Percentiles rank a stretch among this genome's conserved stretches.
These are phyloP conservation scores for Hormaphis cornu DNA, from an alignment of 1,140 invertebrate species.

Conservation along the genomic window DNA sequence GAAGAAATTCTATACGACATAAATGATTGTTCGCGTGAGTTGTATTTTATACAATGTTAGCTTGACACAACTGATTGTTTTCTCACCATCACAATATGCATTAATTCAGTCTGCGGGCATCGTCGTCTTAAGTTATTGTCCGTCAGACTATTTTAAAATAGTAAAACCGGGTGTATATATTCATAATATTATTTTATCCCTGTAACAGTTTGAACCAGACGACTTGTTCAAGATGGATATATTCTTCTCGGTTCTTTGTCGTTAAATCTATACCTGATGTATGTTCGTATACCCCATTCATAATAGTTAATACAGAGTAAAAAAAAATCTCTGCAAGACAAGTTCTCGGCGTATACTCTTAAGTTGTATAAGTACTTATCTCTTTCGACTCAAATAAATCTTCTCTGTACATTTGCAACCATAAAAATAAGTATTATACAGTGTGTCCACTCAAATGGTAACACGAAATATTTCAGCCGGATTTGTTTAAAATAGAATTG, in stretches of 20 bases:
- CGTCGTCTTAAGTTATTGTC: not conserved
- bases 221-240: not conserved
- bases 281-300: no score
- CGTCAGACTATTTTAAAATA: not conserved
- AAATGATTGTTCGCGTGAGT: no score
- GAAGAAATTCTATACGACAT: no score
- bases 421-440: no score
- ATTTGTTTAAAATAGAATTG: no score
- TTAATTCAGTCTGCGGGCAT: not conserved
- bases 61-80: slow-evolving; percentile 14
- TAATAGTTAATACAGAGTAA: not conserved
- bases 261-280: not conserved
- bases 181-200: not conserved
- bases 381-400: not conserved
- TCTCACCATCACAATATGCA: not conserved
- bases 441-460: no score
- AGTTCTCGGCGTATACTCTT: not conserved
- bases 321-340: not conserved
- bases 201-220: no score
- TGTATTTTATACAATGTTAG: not conserved
- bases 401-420: not conserved
- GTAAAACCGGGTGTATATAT: not conserved
- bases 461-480: no score
- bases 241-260: slow-evolving; percentile 1
- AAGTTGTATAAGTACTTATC: not conserved